Percentiles rank a stretch among this genome's conserved stretches.
Conservation (phyloP, 2,797 vertebrate genomes). For the Menidia menidia region DNA sequence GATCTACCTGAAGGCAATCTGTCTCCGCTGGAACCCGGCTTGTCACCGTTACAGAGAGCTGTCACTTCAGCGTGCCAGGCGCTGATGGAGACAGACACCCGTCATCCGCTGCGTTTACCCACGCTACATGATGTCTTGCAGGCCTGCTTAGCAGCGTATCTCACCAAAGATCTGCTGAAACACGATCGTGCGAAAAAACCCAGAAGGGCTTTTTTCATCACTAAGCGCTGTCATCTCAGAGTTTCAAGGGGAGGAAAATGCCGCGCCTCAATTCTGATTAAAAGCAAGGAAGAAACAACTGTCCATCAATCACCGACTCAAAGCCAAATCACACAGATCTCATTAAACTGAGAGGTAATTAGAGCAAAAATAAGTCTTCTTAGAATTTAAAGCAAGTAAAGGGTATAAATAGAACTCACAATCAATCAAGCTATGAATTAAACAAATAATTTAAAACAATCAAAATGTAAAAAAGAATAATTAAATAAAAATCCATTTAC, state of each 20-base stretch:
- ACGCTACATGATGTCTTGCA: conserved; percentile 57
- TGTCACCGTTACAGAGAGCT: conserved; percentile 77
- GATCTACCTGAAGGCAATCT: conserved; percentile 82
- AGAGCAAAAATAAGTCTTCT: conserved; percentile 8
- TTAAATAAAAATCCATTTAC: not conserved
- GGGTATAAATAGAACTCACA: conserved; percentile 22
- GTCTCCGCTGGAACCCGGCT: conserved; percentile 71
- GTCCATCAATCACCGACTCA: conserved; percentile 60
- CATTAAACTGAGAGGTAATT: conserved; percentile 39
- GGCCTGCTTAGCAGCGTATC: conserved; percentile 50
- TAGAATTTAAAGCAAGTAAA: conserved; percentile 33
- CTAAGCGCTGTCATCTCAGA: conserved; percentile 44
- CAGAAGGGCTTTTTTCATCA: conserved; percentile 53
- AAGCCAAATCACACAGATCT: conserved; percentile 33
- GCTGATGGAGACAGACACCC: conserved; percentile 77
- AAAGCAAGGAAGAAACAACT: conserved; percentile 41
- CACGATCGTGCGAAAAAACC: conserved; percentile 19
- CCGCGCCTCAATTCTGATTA: conserved; percentile 23
- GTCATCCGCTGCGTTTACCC: conserved; percentile 57
- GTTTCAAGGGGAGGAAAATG: conserved; percentile 15
- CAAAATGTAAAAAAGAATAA: too few relatives aligned
- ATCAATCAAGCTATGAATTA: conserved; percentile 7
- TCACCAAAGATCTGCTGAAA: conserved; percentile 63
- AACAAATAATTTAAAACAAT: too few relatives aligned
- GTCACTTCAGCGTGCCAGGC: conserved; percentile 65